These are phyloP conservation scores for Nothocercus nigrocapillus DNA, from an alignment of 2,113 vertebrate species.

Conservation along the genomic window DNA sequence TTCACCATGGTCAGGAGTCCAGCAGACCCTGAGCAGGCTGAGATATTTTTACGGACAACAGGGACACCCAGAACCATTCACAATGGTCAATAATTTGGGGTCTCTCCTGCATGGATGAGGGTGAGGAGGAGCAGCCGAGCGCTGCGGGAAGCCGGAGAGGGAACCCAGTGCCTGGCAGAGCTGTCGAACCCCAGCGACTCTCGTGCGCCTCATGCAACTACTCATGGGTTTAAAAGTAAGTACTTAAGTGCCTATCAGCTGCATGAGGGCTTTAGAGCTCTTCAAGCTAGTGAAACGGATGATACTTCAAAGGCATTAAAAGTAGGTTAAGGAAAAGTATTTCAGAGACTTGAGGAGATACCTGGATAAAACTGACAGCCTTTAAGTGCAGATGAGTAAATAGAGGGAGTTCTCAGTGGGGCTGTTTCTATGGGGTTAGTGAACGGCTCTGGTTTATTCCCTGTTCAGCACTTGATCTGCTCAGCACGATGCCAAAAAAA, in stretches of 20 bases:
- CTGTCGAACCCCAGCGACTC: rapidly evolving
- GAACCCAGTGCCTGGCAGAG: background rate
- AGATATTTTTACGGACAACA: background rate
- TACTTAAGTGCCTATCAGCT: slow-evolving; percentile 14
- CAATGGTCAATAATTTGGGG: background rate
- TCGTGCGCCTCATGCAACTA: background rate
- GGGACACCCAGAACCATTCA: background rate
- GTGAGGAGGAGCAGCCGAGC: rapidly evolving
- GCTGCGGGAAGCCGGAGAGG: background rate
- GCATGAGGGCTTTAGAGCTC: background rate
- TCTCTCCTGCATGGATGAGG: background rate
- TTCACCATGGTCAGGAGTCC: background rate
- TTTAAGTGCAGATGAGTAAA: background rate
- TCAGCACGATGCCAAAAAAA: background rate
- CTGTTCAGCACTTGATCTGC: background rate
- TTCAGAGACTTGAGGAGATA: background rate
- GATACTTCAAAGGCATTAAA: slow-evolving; percentile 41
- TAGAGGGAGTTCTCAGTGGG: background rate
- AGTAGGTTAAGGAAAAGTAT: slow-evolving; percentile 39
- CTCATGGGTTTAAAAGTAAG: background rate
- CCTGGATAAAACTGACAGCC: background rate
- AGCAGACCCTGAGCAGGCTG: background rate
- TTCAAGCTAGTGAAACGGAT: slow-evolving; percentile 41
- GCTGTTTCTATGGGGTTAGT: background rate
- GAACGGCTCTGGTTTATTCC: background rate